These are phyloP conservation scores for Cotesia chilonis DNA, from an alignment of 1,140 invertebrate species.

Conservation along the genomic window DNA sequence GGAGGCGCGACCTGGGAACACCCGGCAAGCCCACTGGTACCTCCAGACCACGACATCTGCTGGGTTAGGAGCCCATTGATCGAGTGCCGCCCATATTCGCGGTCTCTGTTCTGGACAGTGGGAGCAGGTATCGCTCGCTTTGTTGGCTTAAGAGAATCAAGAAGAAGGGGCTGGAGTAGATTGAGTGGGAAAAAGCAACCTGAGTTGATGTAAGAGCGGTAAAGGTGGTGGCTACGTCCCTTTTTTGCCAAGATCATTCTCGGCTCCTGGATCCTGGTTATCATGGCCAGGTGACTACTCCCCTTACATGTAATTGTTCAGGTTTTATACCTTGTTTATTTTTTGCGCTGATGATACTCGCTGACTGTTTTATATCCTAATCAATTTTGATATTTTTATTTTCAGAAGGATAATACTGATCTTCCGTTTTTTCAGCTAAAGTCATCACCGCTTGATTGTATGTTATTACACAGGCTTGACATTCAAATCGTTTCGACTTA, in stretches of 20 bases:
- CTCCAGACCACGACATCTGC: constrained; percentile 18
- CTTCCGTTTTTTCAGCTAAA: not conserved
- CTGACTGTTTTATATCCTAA: constrained; percentile 1
- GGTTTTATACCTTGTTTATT: constrained; percentile 6
- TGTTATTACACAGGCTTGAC: no score
- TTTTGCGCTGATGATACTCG: constrained; percentile 34
- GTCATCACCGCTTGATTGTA: no score
- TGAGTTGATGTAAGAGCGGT: no score
- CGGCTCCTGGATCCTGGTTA: constrained; percentile 17
- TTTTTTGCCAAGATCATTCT: not conserved
- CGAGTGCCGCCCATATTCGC: not conserved
- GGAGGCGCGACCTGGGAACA: constrained; percentile 45
- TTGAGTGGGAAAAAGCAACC: no score
- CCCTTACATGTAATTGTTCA: constrained; percentile 12
- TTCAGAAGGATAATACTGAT: constrained; percentile 36
- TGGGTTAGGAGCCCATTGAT: not conserved
- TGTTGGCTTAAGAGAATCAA: not conserved
- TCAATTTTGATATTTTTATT: constrained; percentile 6
- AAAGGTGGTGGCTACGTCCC: no score
- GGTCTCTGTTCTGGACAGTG: constrained; percentile 5
- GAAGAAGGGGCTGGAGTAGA: not conserved
- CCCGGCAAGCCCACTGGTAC: constrained; percentile 35
- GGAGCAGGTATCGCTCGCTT: not conserved
- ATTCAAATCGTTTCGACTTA: no score
- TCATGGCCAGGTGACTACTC: constrained; percentile 16